Evolutionary conservation across 2,797 vertebrate species (phyloP).

Genomic region (Cynopterus sphinx): DNA sequence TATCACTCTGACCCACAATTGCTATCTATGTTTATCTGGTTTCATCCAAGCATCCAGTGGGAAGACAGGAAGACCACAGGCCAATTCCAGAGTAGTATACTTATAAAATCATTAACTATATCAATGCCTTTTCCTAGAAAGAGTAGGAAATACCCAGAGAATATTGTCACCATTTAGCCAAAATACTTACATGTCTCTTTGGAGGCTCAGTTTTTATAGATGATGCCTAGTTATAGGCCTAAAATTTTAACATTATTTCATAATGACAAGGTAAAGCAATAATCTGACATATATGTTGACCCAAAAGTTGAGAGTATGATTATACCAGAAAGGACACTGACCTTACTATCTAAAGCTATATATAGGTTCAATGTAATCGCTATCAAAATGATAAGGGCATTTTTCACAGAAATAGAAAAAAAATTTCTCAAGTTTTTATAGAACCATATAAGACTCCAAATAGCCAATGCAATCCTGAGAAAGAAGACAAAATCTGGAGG

Average conservation of each 20-base stretch:
- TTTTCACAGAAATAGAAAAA: background rate
- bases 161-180: conserved; percentile 24
- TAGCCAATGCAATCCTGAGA: background rate
- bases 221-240: conserved; percentile 75
- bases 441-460: background rate
- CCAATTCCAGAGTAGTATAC: background rate
- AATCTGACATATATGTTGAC: conserved; percentile 79
- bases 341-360: background rate
- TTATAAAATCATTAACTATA: conserved; percentile 22
- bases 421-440: background rate
- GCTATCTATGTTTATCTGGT: background rate
- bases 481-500: background rate
- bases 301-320: conserved; percentile 54
- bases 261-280: conserved; percentile 80
- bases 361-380: background rate
- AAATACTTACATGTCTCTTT: conserved; percentile 8
- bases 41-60: background rate
- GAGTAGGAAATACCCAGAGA: conserved; percentile 7
- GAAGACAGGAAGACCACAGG: background rate
- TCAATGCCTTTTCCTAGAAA: background rate
- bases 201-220: conserved; percentile 20
- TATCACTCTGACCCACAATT: background rate
- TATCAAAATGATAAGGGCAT: background rate
- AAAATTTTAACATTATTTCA: conserved; percentile 80
- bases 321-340: conserved; percentile 64